phyloP scores from a whole-genome alignment of 2,113 vertebrate species.

The Platysternon megacephalum region DNA sequence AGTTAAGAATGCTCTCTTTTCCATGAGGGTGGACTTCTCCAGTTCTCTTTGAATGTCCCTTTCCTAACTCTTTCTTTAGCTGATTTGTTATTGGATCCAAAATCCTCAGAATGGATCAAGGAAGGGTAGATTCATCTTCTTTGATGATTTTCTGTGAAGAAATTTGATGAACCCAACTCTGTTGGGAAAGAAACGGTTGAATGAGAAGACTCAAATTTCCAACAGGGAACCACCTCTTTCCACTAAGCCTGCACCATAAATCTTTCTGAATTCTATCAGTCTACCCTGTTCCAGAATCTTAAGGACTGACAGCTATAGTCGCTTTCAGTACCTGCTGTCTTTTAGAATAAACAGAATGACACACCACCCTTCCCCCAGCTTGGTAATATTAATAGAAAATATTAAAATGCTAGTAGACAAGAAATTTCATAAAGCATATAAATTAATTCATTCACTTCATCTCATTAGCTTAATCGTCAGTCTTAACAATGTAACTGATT shows the following conservation, averaged over 20 bases:
- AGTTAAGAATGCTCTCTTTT: not conserved
- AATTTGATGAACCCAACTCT: not conserved
- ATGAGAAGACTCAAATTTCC: not conserved
- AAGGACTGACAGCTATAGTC: constrained; percentile 40
- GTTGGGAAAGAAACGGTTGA: not conserved
- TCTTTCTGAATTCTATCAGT: not conserved
- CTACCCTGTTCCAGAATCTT: constrained; percentile 14
- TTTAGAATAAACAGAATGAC: not conserved
- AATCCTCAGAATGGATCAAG: not conserved
- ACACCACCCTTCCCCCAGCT: constrained; percentile 16
- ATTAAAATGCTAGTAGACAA: constrained; percentile 53
- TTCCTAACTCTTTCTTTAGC: not conserved
- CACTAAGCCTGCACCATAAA: not conserved
- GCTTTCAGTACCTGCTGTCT: not conserved
- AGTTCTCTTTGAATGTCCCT: not conserved
- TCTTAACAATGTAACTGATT: constrained; percentile 64
- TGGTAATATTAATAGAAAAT: constrained; percentile 52
- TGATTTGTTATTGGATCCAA: not conserved
- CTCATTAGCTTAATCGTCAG: constrained; percentile 53
- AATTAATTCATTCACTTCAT: constrained; percentile 54
- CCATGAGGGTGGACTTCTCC: not conserved
- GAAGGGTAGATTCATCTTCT: not conserved
- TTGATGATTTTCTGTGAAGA: too few species aligned
- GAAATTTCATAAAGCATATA: constrained; percentile 56
- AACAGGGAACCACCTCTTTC: constrained; percentile 34